Evolutionary conservation across 2,888 invertebrate species (phyloP).

Genomic region (Argyresthia goedartella): DNA sequence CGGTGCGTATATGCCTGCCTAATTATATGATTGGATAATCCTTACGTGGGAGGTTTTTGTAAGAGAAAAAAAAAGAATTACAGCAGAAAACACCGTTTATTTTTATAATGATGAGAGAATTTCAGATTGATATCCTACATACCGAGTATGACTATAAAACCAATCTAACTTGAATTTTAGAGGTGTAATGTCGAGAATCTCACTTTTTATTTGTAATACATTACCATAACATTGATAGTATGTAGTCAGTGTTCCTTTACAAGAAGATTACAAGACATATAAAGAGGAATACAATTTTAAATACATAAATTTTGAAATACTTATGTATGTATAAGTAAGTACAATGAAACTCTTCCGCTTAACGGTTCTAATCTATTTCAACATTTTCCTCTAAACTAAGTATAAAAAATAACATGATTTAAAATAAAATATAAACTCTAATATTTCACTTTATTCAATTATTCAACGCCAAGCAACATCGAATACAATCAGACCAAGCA

Average conservation of each 20-base stretch:
- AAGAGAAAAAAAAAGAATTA: slow-evolving; percentile 17
- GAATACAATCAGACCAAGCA: slow-evolving; percentile 50
- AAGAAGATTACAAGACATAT: slow-evolving; percentile 57
- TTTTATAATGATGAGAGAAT: slow-evolving; percentile 72
- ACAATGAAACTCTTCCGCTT: slow-evolving; percentile 44
- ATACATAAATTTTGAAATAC: slow-evolving; percentile 49
- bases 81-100: slow-evolving; percentile 74
- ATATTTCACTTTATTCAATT: slow-evolving; percentile 55
- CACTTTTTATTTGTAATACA: slow-evolving; percentile 44
- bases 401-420: slow-evolving; percentile 54
- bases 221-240: slow-evolving; percentile 32
- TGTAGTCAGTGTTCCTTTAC: slow-evolving; percentile 51
- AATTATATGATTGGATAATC: too few relatives aligned
- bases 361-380: slow-evolving; percentile 59
- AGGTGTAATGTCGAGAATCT: slow-evolving; percentile 45
- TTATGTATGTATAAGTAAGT: slow-evolving; percentile 21
- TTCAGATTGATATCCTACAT: slow-evolving; percentile 72
- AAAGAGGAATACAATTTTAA: slow-evolving; percentile 49
- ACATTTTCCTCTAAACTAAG: slow-evolving; percentile 60
- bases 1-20: too few relatives aligned
- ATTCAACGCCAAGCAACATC: slow-evolving; percentile 65
- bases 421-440: slow-evolving; percentile 51
- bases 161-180: slow-evolving; percentile 67
- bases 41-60: too few relatives aligned
- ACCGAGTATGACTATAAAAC: slow-evolving; percentile 70